phyloP scores from a whole-genome alignment of 2,797 vertebrate species.

The Saxicola maurus region DNA sequence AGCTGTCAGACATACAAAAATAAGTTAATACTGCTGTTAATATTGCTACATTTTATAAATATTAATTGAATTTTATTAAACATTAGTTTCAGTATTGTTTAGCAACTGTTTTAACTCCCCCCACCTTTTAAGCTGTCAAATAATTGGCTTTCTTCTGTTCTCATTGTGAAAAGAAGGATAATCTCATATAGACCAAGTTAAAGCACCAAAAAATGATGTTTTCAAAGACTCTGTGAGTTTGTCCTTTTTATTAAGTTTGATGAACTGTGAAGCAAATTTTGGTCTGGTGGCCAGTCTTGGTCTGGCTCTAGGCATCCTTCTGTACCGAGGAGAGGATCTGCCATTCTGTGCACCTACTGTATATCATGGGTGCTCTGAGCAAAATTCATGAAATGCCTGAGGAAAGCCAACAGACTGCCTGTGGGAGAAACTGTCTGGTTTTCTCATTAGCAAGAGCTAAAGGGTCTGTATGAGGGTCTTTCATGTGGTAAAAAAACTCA shows the following conservation, averaged over 20 bases:
- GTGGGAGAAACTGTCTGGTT: slow-evolving; percentile 52
- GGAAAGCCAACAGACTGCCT: slow-evolving; percentile 55
- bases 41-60: slow-evolving; percentile 54
- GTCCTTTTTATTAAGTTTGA: background rate
- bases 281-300: background rate
- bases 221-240: background rate
- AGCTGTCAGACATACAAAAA: slow-evolving; percentile 65
- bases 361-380: background rate
- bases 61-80: slow-evolving; percentile 64
- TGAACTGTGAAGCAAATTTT: background rate
- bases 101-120: slow-evolving; percentile 16
- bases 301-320: background rate
- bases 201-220: background rate
- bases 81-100: slow-evolving; percentile 60
- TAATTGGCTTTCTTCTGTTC: slow-evolving; percentile 58
- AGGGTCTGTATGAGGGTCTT: slow-evolving; percentile 42
- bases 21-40: slow-evolving; percentile 61
- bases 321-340: background rate
- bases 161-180: background rate
- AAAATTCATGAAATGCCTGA: slow-evolving; percentile 35
- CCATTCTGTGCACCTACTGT: background rate
- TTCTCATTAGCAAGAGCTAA: slow-evolving; percentile 60
- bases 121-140: slow-evolving; percentile 31
- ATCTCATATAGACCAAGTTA: background rate
- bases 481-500: slow-evolving; percentile 53